Evolutionary conservation across 37 sponge, comb jelly and placozoan species (phyloP).

Genomic region (Halichondria panicea): DNA sequence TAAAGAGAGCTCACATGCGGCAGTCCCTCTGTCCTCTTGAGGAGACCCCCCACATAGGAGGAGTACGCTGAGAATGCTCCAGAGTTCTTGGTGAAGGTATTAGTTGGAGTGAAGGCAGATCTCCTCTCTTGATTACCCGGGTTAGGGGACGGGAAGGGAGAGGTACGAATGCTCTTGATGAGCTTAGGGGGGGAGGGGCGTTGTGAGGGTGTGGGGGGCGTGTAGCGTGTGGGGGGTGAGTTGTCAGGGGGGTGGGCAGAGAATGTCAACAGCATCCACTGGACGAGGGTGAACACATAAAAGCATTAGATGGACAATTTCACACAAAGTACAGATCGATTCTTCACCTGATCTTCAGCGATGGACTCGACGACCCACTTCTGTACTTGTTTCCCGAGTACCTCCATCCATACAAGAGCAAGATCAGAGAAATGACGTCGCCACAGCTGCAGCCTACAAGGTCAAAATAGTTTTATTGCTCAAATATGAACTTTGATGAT

Average conservation of each 20-base stretch:
- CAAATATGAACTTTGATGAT: neutral
- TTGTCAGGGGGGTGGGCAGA: neutral
- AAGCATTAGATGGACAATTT: neutral
- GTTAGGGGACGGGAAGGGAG: slow-evolving; percentile 42
- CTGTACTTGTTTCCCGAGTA: slow-evolving; percentile 53
- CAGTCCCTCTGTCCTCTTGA: no score
- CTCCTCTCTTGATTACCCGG: neutral
- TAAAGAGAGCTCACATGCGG: no score
- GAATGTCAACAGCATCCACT: slow-evolving; percentile 57
- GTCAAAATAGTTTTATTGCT: neutral
- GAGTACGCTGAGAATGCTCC: slow-evolving; percentile 51
- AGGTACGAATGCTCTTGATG: slow-evolving; percentile 13
- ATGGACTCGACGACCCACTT: slow-evolving; percentile 54
- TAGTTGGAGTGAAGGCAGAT: neutral
- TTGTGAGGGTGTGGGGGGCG: neutral
- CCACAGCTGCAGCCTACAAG: slow-evolving; percentile 67
- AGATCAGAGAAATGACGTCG: slow-evolving; percentile 60
- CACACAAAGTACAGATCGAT: neutral
- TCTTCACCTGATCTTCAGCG: slow-evolving; percentile 52
- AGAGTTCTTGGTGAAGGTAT: neutral
- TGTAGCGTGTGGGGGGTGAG: neutral
- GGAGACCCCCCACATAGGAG: no score
- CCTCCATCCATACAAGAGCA: slow-evolving; percentile 75
- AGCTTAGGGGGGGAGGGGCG: neutral
- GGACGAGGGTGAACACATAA: neutral